Conservation (phyloP, 2,113 vertebrate genomes). For the Terrapene triunguis region DNA sequence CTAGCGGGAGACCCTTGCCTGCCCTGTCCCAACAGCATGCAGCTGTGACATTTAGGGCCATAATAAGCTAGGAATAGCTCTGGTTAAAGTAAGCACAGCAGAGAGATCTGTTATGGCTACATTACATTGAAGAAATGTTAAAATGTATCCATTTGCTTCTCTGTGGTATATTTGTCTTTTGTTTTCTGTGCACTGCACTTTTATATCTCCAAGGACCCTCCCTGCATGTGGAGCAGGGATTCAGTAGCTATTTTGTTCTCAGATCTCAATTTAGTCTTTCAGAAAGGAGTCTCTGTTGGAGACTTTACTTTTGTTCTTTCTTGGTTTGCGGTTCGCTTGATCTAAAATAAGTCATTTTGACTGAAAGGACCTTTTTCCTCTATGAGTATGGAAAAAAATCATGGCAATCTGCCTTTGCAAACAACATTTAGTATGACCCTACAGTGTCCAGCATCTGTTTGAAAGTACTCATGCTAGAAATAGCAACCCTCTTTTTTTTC, state of each 20-base stretch:
- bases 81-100: background rate
- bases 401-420: background rate
- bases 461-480: background rate
- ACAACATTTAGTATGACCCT: background rate
- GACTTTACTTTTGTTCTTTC: background rate
- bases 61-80: background rate
- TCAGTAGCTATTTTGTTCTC: background rate
- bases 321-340: background rate
- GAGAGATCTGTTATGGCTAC: background rate
- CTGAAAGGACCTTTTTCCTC: background rate
- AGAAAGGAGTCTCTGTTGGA: background rate
- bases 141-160: background rate
- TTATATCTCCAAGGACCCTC: background rate
- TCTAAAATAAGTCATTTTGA: background rate
- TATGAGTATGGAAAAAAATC: background rate
- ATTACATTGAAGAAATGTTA: background rate
- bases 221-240: background rate
- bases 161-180: background rate
- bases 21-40: background rate
- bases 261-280: background rate
- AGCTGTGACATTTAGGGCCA: background rate
- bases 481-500: background rate
- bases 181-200: background rate
- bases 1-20: background rate
- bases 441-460: accelerated